A percentile compares a stretch with the other conserved stretches of the same genome.
Conservation (phyloP, 2,888 invertebrate genomes). For the Hipparchia sbordonii region DNA sequence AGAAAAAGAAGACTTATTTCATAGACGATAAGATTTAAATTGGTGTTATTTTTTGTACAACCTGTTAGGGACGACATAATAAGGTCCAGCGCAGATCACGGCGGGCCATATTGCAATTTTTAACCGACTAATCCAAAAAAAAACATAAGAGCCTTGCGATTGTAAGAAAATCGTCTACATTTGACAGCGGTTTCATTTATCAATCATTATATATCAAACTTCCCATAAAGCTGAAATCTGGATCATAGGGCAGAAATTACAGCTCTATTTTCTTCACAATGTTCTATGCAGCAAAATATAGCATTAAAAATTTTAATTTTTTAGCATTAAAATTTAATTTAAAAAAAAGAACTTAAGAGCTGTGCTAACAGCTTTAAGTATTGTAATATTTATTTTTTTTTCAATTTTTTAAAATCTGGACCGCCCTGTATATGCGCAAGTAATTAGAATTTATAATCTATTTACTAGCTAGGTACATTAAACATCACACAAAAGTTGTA, state of each 20-base stretch:
- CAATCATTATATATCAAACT: no score
- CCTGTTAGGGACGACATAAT: slow-evolving; percentile 15
- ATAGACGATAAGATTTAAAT: slow-evolving; percentile 21
- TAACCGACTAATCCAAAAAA: background rate
- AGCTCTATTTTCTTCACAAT: no score
- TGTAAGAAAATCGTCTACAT: no score
- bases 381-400: background rate
- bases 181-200: no score
- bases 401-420: background rate
- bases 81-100: background rate
- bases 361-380: background rate
- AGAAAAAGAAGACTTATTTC: slow-evolving; percentile 18
- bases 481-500: background rate
- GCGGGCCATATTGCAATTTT: background rate
- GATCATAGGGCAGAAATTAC: no score
- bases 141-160: no score
- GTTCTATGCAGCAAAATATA: no score
- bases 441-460: no score
- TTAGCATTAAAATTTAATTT: no score
- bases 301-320: no score
- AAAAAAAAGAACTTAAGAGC: no score
- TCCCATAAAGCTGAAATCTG: no score
- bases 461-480: slow-evolving; percentile 4
- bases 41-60: slow-evolving; percentile 32
- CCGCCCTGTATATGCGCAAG: background rate